Base-by-base conservation (phyloP, 2,888 invertebrate genomes). In the Blastobasis lacticolella region DNA sequence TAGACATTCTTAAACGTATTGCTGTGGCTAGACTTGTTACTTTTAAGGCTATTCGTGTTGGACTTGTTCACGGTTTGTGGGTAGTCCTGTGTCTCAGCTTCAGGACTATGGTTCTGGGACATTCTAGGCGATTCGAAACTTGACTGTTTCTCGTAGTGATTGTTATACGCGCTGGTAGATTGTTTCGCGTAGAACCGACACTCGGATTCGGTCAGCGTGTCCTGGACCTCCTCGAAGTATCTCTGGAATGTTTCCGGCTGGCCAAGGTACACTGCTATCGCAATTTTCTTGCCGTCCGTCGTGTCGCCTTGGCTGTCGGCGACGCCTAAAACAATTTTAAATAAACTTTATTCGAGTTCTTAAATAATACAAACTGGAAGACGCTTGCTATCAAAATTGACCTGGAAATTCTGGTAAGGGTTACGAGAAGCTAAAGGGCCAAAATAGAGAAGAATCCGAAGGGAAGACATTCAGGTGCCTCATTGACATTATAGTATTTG, bases 201-300 rank as follows among this genome's bases (percentile, higher is more conserved):
- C 73, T 92, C 85, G 63, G 92, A 91, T 63, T 90, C 91, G 5
- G 91, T 91, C 46, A 93, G 90, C 48, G 92, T 89, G 57, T 92
- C 91, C 66, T 91, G 89, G 51, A 91, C 88, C 69, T 92, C 91
- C 72, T 92, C 92, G 61, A 91, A 90, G 73, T 92, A 93, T 81
- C 92, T 90, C 67, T 85, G 85, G 83, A 94, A 94, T 67, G 92
- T 92, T 67, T 95, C 94, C 10, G 94, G 94, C 67, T 94, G 94
- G 9, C 97, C 97, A 55, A 97, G 88, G 70, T 95, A 95, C 46
- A 97, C 96, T 4, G 95, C 94, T 56, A 97, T 94, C 44, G 94
- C 93, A 59, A 97, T 94, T 69, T 94, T 91, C 81, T 96, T 96
- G 50, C 97, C 95, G 63, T 96, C 95, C 0, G 93, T 92, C 50